These are phyloP conservation scores for Nemapogon koenigi DNA, from an alignment of 2,888 invertebrate species.

Conservation along the genomic window DNA sequence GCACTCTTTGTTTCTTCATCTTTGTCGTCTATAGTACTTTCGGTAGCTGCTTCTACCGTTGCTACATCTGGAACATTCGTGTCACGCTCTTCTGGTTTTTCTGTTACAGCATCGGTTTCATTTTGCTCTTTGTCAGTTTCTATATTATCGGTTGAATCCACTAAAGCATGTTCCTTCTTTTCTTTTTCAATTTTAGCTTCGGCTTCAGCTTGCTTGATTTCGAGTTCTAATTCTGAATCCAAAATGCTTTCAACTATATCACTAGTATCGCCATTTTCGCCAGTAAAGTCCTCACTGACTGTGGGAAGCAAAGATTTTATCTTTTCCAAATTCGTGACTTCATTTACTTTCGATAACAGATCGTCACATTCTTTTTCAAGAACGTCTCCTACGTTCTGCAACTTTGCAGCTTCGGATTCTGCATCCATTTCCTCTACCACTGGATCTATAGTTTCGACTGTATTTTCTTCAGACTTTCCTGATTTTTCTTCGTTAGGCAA, in stretches of 20 bases:
- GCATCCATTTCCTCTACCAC: slow-evolving; percentile 40
- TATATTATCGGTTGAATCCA: neutral
- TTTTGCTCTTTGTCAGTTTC: neutral
- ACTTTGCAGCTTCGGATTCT: slow-evolving; percentile 35
- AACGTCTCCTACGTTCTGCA: slow-evolving; percentile 45
- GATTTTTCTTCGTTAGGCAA: neutral
- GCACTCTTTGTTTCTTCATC: slow-evolving; percentile 9
- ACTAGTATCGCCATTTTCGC: slow-evolving; percentile 40
- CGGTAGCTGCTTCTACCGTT: too few relatives aligned
- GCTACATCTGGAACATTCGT: too few relatives aligned
- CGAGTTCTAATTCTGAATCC: slow-evolving; percentile 43
- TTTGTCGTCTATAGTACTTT: neutral
- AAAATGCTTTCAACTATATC: slow-evolving; percentile 49
- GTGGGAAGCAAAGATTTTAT: slow-evolving; percentile 44
- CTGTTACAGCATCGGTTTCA: neutral
- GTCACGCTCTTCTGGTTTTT: too few relatives aligned
- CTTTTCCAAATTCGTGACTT: slow-evolving; percentile 48
- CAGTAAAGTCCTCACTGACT: slow-evolving; percentile 45
- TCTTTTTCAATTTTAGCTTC: slow-evolving; percentile 1
- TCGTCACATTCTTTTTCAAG: slow-evolving; percentile 57
- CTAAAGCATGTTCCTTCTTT: neutral
- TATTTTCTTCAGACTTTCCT: slow-evolving; percentile 26
- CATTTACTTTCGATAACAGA: slow-evolving; percentile 51
- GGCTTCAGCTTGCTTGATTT: slow-evolving; percentile 28
- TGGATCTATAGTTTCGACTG: slow-evolving; percentile 38